Base-by-base conservation (phyloP, 2,797 vertebrate species). In the Myoxocephalus aenaeus region DNA sequence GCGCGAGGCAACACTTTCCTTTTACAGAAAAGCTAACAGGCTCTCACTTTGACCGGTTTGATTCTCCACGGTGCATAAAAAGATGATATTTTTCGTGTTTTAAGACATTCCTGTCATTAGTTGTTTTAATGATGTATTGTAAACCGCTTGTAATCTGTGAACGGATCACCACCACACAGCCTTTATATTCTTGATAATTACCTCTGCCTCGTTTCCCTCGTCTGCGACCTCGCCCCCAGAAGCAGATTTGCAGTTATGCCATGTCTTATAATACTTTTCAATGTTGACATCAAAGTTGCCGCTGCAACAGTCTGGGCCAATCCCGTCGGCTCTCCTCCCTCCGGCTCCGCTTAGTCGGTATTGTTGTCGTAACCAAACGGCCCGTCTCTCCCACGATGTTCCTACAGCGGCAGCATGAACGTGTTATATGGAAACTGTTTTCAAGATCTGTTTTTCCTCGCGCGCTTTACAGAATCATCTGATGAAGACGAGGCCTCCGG, bases 401-500 rank as follows among this genome's bases (percentile, higher is more conserved):
- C 75, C 58, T 80, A 79, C 74, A 83, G 32, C 46, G 40, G 72
- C 59, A 54, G 65, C 17, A 32, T 32, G 27, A 4, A 69, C 12
- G 40, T 34, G 32, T 10, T 40, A 13, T 40, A n/a, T n/a, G n/a
- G 34, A 71, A 59, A 34, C 32, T 3, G 22, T 51, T 74, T 58
- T 40, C 34, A 63, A 11, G 17, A 56, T 82, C 85, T 58, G 2
- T 70, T 85, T 82, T 59, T 11, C n/a, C 71, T 42, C 65, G 18
- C 56, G 70, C 61, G n/a, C 29, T 72, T 81, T 78, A 11, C 90
- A 99, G 98, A 98, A 67, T 99, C 98, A 78, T 98, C 98, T 0
- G 96, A 97, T 34, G 96, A 96, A 89, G 97, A 94, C 0, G 97
- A 98, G 79, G 96, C 94, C 14, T 97, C 97, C 27, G 96, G 95